Conservation (phyloP, 2,113 vertebrate species). For the Cryptotis parvus region DNA sequence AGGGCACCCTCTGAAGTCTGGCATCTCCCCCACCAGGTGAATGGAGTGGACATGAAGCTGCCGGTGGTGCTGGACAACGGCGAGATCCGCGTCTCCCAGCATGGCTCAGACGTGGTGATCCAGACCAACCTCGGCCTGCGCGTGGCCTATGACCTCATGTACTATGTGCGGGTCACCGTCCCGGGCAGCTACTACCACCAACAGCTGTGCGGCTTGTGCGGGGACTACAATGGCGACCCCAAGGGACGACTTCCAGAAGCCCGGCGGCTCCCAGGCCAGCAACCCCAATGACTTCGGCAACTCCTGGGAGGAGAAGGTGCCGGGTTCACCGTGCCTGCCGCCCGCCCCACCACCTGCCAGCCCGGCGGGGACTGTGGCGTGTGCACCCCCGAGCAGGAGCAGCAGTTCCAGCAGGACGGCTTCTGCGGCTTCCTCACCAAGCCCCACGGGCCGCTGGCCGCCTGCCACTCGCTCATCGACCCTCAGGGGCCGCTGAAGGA, state of each 20-base stretch:
- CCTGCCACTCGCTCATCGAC: slow-evolving; percentile 76
- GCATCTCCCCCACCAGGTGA: slow-evolving; percentile 74
- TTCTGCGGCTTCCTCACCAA: slow-evolving; percentile 85
- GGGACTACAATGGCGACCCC: slow-evolving; percentile 79
- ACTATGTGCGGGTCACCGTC: slow-evolving; percentile 72
- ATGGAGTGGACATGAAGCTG: slow-evolving; percentile 76
- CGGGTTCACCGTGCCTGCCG: fast-evolving
- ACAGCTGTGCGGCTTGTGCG: slow-evolving; percentile 86
- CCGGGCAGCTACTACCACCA: slow-evolving; percentile 77
- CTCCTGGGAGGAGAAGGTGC: slow-evolving; percentile 73
- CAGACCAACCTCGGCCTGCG: slow-evolving; percentile 79
- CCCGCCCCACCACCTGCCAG: not conserved
- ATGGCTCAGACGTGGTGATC: slow-evolving; percentile 66
- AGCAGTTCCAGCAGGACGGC: slow-evolving; percentile 78
- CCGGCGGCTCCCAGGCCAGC: slow-evolving; percentile 3
- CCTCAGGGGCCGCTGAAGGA: slow-evolving; percentile 71
- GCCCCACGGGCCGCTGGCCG: slow-evolving; percentile 74
- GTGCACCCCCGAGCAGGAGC: slow-evolving; percentile 73
- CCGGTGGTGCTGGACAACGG: slow-evolving; percentile 69
- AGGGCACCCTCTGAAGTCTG: not conserved
- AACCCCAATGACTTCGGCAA: slow-evolving; percentile 64
- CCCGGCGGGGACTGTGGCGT: not conserved
- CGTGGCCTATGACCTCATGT: slow-evolving; percentile 82
- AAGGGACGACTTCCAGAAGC: slow-evolving; percentile 81
- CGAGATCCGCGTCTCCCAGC: slow-evolving; percentile 65